These are phyloP conservation scores for Apamea crenata DNA, from an alignment of 2,888 invertebrate genomes.

Conservation along the genomic window DNA sequence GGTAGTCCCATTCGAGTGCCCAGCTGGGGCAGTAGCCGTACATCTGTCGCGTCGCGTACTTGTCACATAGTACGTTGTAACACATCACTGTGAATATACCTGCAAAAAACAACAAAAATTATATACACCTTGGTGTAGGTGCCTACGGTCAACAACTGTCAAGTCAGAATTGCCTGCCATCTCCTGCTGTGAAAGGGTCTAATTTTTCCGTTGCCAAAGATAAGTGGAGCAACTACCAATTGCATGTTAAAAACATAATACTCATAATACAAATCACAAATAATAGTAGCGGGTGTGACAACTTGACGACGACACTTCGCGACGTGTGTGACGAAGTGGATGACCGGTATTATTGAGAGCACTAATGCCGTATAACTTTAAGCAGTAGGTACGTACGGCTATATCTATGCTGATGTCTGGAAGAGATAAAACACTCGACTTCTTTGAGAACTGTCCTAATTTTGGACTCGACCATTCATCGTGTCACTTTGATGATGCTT, in stretches of 20 bases:
- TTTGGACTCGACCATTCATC: slow-evolving; percentile 17
- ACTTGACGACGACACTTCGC: slow-evolving; percentile 18
- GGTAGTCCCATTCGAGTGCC: slow-evolving; percentile 99
- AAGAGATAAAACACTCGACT: not conserved
- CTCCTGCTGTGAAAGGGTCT: not conserved
- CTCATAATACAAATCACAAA: slow-evolving; percentile 18
- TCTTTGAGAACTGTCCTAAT: slow-evolving; percentile 20
- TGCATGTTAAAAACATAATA: slow-evolving; percentile 25
- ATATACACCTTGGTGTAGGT: not conserved
- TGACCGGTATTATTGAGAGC: slow-evolving; percentile 6
- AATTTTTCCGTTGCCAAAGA: slow-evolving; percentile 7
- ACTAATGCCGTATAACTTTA: slow-evolving; percentile 31
- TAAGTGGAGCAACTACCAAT: slow-evolving; percentile 9
- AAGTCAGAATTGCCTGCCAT: slow-evolving; percentile 11
- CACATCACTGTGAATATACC: slow-evolving; percentile 99
- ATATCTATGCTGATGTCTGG: slow-evolving; percentile 11
- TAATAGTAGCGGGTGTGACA: slow-evolving; percentile 26
- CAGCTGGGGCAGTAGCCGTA: slow-evolving; percentile 99
- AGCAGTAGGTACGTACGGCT: not conserved
- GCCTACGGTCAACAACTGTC: not conserved
- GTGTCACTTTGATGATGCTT: slow-evolving; percentile 37
- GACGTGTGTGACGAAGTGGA: slow-evolving; percentile 1
- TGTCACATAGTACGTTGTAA: slow-evolving; percentile 99
- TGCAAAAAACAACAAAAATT: slow-evolving; percentile 73
- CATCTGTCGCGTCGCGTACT: slow-evolving; percentile 99